phyloP scores from a whole-genome alignment of 2,888 invertebrate genomes.

The Zaprionus obscuricornis region DNA sequence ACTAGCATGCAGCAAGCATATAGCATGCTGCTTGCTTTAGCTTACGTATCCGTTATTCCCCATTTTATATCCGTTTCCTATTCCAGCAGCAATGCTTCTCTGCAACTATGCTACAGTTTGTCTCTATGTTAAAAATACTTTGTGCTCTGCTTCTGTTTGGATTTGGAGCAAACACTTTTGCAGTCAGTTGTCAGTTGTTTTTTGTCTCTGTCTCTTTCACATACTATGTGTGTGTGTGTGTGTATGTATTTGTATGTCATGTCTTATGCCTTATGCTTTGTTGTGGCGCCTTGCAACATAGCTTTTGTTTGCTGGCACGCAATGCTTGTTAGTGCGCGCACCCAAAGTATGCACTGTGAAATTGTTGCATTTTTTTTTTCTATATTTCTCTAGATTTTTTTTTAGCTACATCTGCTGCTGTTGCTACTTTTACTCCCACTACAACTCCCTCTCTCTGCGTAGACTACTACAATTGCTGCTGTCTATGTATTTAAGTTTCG shows the following conservation, averaged over 20 bases:
- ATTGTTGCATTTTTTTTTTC: conserved; percentile 52
- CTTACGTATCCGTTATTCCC: too few relatives aligned
- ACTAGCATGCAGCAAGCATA: conserved; percentile 17
- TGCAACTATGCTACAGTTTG: too few relatives aligned
- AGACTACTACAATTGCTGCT: background rate
- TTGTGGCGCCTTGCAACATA: conserved; percentile 37
- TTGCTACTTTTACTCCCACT: background rate
- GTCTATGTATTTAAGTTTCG: conserved; percentile 36
- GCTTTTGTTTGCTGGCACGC: conserved; percentile 63
- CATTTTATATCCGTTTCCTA: conserved; percentile 62
- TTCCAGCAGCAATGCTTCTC: too few relatives aligned
- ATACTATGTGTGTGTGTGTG: background rate
- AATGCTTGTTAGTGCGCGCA: conserved; percentile 65
- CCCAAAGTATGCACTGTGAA: conserved; percentile 51
- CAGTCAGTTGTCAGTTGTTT: conserved; percentile 16
- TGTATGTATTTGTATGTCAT: too few relatives aligned
- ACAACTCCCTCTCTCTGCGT: background rate
- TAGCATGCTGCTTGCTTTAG: conserved; percentile 26
- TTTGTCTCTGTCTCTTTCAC: background rate
- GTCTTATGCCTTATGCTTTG: conserved; percentile 48
- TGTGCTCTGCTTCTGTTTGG: conserved; percentile 47
- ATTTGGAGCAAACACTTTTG: conserved; percentile 55
- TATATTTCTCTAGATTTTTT: background rate
- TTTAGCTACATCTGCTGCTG: background rate
- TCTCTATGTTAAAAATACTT: conserved; percentile 70